phyloP scores from a whole-genome alignment of 2,113 vertebrate genomes.

The Eretmochelys imbricata region DNA sequence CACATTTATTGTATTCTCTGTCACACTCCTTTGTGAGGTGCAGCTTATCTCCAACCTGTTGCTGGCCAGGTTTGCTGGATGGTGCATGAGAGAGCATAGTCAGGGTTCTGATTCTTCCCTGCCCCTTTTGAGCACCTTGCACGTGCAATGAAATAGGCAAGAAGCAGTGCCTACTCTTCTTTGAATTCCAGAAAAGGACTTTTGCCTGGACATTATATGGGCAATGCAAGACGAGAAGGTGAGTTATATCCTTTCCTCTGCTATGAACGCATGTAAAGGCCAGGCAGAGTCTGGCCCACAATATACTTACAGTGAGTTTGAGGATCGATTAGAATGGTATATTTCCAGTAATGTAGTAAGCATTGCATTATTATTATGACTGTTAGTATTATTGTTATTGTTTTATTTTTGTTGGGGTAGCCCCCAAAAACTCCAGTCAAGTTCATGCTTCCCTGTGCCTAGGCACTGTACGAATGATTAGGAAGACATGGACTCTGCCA shows the following conservation, averaged over 20 bases:
- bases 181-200: background rate
- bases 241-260: background rate
- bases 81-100: background rate
- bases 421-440: background rate
- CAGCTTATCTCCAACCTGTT: background rate
- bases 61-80: background rate
- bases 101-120: background rate
- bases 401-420: background rate
- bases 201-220: background rate
- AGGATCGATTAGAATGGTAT: background rate
- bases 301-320: background rate
- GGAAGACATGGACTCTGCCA: too few species aligned
- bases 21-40: background rate
- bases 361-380: background rate
- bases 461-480: background rate
- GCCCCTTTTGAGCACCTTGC: background rate
- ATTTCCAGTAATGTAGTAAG: background rate
- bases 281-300: background rate
- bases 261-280: background rate
- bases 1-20: background rate
- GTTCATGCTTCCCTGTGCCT: background rate
- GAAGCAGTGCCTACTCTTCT: background rate
- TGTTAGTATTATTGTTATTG: background rate
- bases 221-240: background rate
- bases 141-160: rapidly evolving